A percentile compares a stretch with the other conserved stretches of the same genome.
These are phyloP conservation scores for Uria lomvia DNA, from an alignment of 2,113 vertebrate genomes.

Conservation along the genomic window DNA sequence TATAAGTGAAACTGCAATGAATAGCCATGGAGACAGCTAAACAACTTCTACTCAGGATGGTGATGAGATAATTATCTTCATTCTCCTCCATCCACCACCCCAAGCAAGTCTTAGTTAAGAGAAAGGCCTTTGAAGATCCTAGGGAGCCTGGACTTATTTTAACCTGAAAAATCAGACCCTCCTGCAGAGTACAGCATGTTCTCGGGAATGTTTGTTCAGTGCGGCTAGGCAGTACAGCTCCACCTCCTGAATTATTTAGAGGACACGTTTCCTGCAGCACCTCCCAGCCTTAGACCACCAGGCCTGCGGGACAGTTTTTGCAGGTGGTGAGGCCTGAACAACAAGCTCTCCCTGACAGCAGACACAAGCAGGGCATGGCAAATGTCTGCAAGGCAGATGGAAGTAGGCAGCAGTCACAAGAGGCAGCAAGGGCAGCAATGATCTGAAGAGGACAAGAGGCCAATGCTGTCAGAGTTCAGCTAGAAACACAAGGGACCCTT, in stretches of 20 bases:
- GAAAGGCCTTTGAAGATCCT: not conserved
- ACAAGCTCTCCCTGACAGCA: not conserved
- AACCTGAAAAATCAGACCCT: constrained; percentile 43
- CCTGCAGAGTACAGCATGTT: constrained; percentile 21
- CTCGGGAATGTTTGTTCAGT: constrained; percentile 51
- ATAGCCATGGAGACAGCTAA: not conserved
- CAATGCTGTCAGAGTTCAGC: not conserved
- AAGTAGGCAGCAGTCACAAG: not conserved
- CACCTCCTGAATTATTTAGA: constrained; percentile 61
- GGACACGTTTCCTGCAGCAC: constrained; percentile 40
- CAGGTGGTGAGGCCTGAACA: not conserved
- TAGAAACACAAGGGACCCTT: not conserved
- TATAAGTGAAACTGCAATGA: not conserved
- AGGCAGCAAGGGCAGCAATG: not conserved
- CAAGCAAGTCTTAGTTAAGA: not conserved
- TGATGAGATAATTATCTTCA: not conserved
- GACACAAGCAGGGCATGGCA: not conserved
- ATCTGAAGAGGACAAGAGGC: not conserved
- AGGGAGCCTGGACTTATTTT: not conserved
- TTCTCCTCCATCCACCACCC: not conserved
- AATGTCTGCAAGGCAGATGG: not conserved
- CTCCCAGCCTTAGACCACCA: not conserved
- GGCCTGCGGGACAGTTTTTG: not conserved
- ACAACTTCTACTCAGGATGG: not conserved
- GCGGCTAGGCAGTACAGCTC: constrained; percentile 18